These are phyloP conservation scores for Tenthredo amoena DNA, from an alignment of 2,888 invertebrate species.

Conservation along the genomic window DNA sequence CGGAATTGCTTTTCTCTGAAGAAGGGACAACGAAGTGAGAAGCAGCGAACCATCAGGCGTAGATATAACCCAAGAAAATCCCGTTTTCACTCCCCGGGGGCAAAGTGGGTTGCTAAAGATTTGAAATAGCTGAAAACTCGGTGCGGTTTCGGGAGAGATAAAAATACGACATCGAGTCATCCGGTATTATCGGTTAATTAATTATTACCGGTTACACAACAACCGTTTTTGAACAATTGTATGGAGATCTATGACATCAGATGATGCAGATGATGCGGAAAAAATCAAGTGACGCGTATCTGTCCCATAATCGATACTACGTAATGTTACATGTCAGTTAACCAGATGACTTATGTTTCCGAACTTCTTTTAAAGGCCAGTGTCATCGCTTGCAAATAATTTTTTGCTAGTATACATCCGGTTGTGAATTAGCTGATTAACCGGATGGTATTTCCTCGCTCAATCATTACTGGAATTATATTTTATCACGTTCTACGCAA, in stretches of 20 bases:
- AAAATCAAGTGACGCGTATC: constrained; percentile 39
- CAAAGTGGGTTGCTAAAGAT: constrained; percentile 17
- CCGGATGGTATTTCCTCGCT: constrained; percentile 30
- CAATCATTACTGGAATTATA: background rate
- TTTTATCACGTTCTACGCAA: constrained; percentile 1
- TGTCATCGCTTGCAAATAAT: background rate
- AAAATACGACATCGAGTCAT: background rate
- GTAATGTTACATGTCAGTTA: background rate
- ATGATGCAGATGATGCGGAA: constrained; percentile 24
- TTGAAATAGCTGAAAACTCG: background rate
- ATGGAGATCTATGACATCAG: constrained; percentile 42
- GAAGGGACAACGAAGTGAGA: constrained; percentile 32
- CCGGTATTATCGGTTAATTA: background rate
- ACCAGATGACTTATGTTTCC: constrained; percentile 27
- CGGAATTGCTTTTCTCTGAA: constrained; percentile 43
- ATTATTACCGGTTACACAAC: constrained; percentile 23
- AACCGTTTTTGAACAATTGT: constrained; percentile 15
- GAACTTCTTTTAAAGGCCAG: background rate
- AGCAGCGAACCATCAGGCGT: constrained; percentile 5
- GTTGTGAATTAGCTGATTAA: background rate
- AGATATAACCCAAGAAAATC: constrained; percentile 20
- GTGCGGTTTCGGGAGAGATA: background rate
- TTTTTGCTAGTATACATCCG: background rate
- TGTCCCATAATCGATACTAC: background rate
- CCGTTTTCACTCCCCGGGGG: constrained; percentile 23